Evolutionary conservation across 2,797 vertebrate species (phyloP).

Genomic region (Neomorphus geoffroyi): DNA sequence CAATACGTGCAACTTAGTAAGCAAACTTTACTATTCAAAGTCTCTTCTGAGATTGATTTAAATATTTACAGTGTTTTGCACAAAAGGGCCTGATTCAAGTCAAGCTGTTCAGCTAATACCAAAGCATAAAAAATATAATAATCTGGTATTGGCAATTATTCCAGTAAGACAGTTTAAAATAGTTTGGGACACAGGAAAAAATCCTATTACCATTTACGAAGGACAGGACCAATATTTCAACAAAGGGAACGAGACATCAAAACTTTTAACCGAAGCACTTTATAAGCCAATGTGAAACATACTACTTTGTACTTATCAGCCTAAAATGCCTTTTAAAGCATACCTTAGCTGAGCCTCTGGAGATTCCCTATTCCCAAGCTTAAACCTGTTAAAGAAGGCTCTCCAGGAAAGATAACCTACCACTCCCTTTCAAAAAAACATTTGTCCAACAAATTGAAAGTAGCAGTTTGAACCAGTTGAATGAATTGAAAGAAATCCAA

Average conservation of each 20-base stretch:
- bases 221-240: background rate
- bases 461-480: background rate
- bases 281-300: background rate
- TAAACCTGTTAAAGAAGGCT: background rate
- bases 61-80: slow-evolving; percentile 1
- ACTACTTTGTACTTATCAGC: background rate
- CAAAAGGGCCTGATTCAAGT: background rate
- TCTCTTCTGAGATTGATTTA: background rate
- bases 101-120: background rate
- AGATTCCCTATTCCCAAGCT: background rate
- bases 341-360: background rate
- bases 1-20: background rate
- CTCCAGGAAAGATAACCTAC: background rate
- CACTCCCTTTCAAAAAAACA: background rate
- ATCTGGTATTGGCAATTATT: background rate
- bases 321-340: background rate
- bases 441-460: background rate
- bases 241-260: background rate
- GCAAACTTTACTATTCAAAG: background rate
- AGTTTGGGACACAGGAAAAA: background rate
- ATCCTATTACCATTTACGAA: background rate
- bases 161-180: background rate
- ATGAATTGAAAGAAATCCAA: background rate
- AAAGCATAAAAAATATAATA: background rate
- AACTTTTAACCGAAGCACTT: background rate